Evolutionary conservation across 2,113 vertebrate species (phyloP).

Genomic region (Mystacornis crossleyi): DNA sequence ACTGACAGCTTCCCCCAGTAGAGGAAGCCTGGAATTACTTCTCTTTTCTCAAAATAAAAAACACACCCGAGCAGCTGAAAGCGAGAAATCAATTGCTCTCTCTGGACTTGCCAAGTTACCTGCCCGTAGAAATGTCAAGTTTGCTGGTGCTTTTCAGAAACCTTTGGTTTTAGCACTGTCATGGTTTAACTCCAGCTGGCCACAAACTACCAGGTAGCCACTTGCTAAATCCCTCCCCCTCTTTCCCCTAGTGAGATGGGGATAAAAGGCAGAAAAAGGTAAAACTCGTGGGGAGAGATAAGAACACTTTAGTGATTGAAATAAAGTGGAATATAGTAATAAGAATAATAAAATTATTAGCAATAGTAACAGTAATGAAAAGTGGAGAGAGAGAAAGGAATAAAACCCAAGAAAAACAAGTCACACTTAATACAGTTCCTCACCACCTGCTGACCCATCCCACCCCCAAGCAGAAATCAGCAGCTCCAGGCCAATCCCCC

Average conservation of each 20-base stretch:
- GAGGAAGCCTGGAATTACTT: neutral
- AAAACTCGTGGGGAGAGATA: neutral
- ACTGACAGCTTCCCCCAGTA: neutral
- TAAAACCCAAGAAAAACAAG: neutral
- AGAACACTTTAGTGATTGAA: neutral
- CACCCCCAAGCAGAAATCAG: neutral
- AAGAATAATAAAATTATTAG: neutral
- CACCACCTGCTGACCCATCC: too few relatives aligned
- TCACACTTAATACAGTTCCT: neutral
- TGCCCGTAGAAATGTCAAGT: neutral
- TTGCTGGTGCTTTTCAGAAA: constrained; percentile 43
- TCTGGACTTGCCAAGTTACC: neutral
- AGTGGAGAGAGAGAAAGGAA: neutral
- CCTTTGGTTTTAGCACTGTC: constrained; percentile 30
- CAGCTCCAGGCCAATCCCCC: fast-evolving
- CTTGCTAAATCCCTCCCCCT: neutral
- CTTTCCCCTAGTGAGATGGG: neutral
- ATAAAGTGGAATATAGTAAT: neutral
- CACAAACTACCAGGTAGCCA: neutral
- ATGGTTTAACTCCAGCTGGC: neutral
- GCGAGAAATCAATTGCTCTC: neutral
- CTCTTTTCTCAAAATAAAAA: neutral
- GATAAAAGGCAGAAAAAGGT: neutral
- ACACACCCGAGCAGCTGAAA: neutral
- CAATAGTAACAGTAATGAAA: neutral